Evolutionary conservation across 2,113 vertebrate genomes (phyloP).

Genomic region (Embiotoca jacksoni): DNA sequence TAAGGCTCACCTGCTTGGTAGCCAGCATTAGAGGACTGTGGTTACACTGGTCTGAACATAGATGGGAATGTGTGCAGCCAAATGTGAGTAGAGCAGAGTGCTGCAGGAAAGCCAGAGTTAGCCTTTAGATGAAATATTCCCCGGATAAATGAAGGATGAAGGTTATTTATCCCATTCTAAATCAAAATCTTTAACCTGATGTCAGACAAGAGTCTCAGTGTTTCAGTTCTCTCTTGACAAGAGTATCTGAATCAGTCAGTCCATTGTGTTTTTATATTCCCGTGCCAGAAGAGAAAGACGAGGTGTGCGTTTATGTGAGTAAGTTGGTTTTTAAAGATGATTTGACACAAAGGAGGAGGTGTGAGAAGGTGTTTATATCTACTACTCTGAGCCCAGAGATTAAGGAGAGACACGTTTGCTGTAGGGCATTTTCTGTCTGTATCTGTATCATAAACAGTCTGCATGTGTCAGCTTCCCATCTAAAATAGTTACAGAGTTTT

Average conservation of each 20-base stretch:
- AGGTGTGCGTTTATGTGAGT: neutral
- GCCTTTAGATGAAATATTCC: neutral
- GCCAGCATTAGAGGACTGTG: constrained; percentile 9
- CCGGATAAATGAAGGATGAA: constrained; percentile 4
- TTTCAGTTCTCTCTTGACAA: neutral
- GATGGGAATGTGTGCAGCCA: neutral
- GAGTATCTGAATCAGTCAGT: constrained; percentile 6
- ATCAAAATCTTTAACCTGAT: constrained; percentile 20
- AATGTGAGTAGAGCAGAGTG: constrained; percentile 1
- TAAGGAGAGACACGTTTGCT: constrained; percentile 17
- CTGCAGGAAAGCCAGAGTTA: neutral
- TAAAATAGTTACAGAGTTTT: neutral
- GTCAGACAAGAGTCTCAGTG: constrained; percentile 11
- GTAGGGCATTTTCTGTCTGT: constrained; percentile 32
- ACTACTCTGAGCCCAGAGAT: constrained; percentile 22
- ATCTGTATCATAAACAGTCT: constrained; percentile 35
- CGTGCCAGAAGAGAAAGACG: neutral
- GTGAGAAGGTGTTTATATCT: constrained; percentile 22
- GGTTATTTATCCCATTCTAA: constrained; percentile 17
- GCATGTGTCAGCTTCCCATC: constrained; percentile 3
- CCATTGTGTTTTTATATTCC: constrained; percentile 6
- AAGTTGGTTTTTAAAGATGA: neutral
- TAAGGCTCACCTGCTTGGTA: constrained; percentile 25
- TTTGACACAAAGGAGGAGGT: constrained; percentile 28
- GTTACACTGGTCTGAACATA: neutral